Evolutionary conservation across 2,888 invertebrate genomes (phyloP).

Genomic region (Chrysodeixis includens): DNA sequence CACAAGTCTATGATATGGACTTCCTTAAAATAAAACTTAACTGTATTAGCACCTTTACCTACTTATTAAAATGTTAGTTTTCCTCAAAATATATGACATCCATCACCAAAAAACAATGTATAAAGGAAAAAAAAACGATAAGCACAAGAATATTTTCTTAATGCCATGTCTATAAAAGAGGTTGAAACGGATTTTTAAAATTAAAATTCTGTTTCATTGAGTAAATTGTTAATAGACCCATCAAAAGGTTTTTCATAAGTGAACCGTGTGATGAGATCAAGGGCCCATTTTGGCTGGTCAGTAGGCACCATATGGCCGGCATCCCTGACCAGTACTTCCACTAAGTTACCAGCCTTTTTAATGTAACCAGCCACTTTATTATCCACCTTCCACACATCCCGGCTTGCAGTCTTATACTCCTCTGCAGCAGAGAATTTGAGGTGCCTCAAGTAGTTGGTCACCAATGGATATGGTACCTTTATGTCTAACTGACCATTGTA

Average conservation of each 20-base stretch:
- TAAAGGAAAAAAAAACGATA: too few relatives aligned
- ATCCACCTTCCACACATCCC: conserved; percentile 92
- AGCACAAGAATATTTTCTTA: too few relatives aligned
- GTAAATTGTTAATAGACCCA: conserved; percentile 41
- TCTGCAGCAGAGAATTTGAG: conserved; percentile 91
- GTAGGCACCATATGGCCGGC: conserved; percentile 95
- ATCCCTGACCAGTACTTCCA: conserved; percentile 93
- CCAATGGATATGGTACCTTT: conserved; percentile 96
- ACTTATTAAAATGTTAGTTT: too few relatives aligned
- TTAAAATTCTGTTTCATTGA: too few relatives aligned
- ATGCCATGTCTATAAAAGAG: too few relatives aligned
- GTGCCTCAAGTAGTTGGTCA: conserved; percentile 93
- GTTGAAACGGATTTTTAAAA: too few relatives aligned
- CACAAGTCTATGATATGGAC: too few relatives aligned
- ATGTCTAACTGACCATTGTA: conserved; percentile 98
- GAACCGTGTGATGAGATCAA: conserved; percentile 92
- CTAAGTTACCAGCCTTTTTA: conserved; percentile 92
- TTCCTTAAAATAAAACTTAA: too few relatives aligned
- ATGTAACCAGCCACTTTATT: conserved; percentile 93
- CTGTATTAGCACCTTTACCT: too few relatives aligned
- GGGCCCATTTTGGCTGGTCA: conserved; percentile 94
- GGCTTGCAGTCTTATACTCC: conserved; percentile 91
- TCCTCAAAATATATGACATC: too few relatives aligned
- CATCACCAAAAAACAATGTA: too few relatives aligned
- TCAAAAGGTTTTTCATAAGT: conserved; percentile 88